A percentile compares a stretch with the other conserved stretches of the same genome.
These are phyloP conservation scores for Marasmarcha lunaedactyla DNA, from an alignment of 2,888 invertebrate species.

Conservation along the genomic window DNA sequence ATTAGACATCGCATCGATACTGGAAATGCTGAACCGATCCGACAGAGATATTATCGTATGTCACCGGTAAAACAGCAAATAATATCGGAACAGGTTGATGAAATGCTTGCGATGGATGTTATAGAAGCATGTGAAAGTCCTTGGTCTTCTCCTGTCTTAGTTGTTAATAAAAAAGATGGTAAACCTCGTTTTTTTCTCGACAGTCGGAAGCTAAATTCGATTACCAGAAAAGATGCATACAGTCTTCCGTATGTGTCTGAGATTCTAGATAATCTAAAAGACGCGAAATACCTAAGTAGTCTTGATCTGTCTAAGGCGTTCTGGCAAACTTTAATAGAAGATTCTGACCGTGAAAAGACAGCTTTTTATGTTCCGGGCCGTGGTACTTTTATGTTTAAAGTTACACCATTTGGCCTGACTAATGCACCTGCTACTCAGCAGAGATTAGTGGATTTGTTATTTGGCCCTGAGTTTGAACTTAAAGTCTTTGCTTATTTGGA, in stretches of 20 bases:
- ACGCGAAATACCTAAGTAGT: not conserved
- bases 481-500: not conserved
- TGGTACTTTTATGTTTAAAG: slow-evolving; percentile 12
- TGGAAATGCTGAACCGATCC: slow-evolving; percentile 15
- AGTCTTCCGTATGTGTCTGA: slow-evolving; percentile 13
- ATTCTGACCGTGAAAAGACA: slow-evolving; percentile 14
- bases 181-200: slow-evolving; percentile 13
- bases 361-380: slow-evolving; percentile 15
- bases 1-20: slow-evolving; percentile 17
- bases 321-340: slow-evolving; percentile 9
- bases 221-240: slow-evolving; percentile 12
- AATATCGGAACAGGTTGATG: slow-evolving; percentile 14
- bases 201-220: slow-evolving; percentile 12
- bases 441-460: not conserved
- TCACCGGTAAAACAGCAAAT: slow-evolving; percentile 16
- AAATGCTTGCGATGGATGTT: slow-evolving; percentile 14
- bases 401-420: slow-evolving; percentile 11
- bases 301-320: slow-evolving; percentile 1
- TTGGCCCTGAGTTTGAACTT: not conserved
- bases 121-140: slow-evolving; percentile 13
- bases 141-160: slow-evolving; percentile 14
- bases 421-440: slow-evolving; percentile 11
- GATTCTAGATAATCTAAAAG: slow-evolving; percentile 6
- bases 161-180: slow-evolving; percentile 12
- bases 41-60: slow-evolving; percentile 17